Evolutionary conservation across 2,113 vertebrate genomes (phyloP), one percentile per base, ranked within the genome.

Genomic region (Lepus americanus): DNA sequence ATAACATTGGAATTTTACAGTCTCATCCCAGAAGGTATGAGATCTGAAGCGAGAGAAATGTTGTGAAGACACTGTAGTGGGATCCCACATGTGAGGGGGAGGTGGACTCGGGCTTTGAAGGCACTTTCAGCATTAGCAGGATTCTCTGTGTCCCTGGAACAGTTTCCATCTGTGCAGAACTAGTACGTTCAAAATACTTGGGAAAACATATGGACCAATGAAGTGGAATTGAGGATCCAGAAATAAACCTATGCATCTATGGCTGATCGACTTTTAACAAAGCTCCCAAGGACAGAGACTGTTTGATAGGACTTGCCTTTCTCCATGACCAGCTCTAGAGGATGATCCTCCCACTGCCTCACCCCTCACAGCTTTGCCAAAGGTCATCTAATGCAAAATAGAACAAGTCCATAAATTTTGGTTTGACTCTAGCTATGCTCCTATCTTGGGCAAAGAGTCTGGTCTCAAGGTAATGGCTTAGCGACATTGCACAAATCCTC

Each of bases 391-490:
- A 78, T 33, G 1, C 27, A 31, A 59, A 13, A 11, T 33, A 16
- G 3, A 77, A 55, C 5, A 4, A 83, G 29, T 4, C 22, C 13
- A 36, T 5, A 53, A 44, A 31, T 59, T 95, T 74, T 51, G 59
- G 55, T 82, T 51, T 90, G 78, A 89, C 39, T 89, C 59, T 78
- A 84, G 20, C 33, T 94, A 59, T 27, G 17, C 55, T 89, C 22
- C 7, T 25, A 11, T 88, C n/a, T 83, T 66, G 36, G 36, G 33
- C 22, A 27, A 36, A 89, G 44, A 70, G 20, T 77, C 31, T 53
- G 22, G 8, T 85, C 64, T 67, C 16, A 59, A 77, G 78, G 69
- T 7, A n/a, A 51, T 53, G 36, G 25, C 67, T 49, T n/a, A 72
- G 53, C 31, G 29, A 13, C 25, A 36, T 22, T 8, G 25, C 3